Conservation (phyloP, 1,140 invertebrate species). For the Dendrolimus punctatus region DNA sequence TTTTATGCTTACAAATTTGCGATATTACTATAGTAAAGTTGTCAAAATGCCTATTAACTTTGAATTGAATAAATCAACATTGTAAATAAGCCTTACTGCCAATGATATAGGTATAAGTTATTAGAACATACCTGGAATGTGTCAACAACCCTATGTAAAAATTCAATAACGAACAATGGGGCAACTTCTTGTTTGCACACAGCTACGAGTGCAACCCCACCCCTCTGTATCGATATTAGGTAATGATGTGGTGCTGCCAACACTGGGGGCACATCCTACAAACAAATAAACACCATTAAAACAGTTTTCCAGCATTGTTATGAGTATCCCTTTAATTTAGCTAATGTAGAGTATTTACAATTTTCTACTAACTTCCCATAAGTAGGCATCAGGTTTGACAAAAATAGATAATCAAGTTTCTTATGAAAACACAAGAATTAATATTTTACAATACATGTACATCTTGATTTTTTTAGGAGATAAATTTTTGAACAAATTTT, state of each 20-base stretch:
- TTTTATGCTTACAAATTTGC: too few relatives aligned
- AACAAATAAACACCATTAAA: background rate
- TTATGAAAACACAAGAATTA: too few relatives aligned
- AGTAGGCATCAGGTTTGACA: too few relatives aligned
- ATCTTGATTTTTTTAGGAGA: too few relatives aligned
- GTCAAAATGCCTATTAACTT: constrained; percentile 1
- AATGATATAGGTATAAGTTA: constrained; percentile 1
- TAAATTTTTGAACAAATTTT: too few relatives aligned
- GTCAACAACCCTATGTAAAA: constrained; percentile 96
- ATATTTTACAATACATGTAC: too few relatives aligned
- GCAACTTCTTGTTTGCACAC: constrained; percentile 98
- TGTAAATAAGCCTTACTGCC: background rate
- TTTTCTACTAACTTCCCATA: too few relatives aligned
- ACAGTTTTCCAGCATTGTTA: too few relatives aligned
- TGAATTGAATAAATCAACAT: constrained; percentile 1
- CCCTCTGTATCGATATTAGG: constrained; percentile 95
- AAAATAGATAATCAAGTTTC: too few relatives aligned
- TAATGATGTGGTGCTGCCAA: constrained; percentile 98
- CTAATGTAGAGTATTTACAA: too few relatives aligned
- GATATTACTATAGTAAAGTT: background rate
- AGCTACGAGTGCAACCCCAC: constrained; percentile 95
- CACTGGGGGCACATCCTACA: constrained; percentile 95
- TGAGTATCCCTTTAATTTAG: too few relatives aligned
- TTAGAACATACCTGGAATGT: constrained; percentile 80
- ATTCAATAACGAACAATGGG: constrained; percentile 98